Evolutionary conservation across 2,797 vertebrate species (phyloP).

Genomic region (Echiichthys vipera): DNA sequence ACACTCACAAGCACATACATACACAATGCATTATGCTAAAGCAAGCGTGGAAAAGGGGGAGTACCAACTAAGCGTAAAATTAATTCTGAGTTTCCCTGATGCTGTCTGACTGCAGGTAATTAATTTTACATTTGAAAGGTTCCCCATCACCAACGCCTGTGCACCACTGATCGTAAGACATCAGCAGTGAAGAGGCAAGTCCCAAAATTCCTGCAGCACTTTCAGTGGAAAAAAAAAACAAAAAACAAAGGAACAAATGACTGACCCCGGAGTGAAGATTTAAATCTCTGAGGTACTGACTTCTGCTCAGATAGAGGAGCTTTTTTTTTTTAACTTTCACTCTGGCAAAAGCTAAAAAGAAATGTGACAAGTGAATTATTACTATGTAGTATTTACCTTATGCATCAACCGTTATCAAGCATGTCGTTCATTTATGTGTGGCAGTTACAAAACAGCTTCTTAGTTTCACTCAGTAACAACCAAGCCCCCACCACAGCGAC

Average conservation of each 20-base stretch:
- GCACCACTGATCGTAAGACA: conserved; percentile 67
- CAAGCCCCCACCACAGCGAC: no score
- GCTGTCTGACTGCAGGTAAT: conserved; percentile 73
- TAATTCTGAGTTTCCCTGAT: conserved; percentile 70
- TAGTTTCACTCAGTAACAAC: no score
- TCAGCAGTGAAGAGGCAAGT: conserved; percentile 48
- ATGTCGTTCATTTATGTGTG: conserved; percentile 7
- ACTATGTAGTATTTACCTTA: background rate
- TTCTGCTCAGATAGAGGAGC: background rate
- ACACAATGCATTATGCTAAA: conserved; percentile 55
- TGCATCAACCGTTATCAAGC: background rate
- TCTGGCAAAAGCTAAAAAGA: background rate
- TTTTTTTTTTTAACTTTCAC: conserved; percentile 5
- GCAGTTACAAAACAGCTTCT: conserved; percentile 10
- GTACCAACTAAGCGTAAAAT: conserved; percentile 72
- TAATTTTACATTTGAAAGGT: conserved; percentile 78
- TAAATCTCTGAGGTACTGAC: conserved; percentile 17
- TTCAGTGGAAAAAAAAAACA: conserved; percentile 41
- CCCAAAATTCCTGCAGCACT: conserved; percentile 45
- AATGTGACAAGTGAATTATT: conserved; percentile 13
- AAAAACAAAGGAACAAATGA: conserved; percentile 20
- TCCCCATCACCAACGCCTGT: conserved; percentile 59
- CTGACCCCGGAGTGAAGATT: conserved; percentile 23
- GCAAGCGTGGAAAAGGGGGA: conserved; percentile 51
- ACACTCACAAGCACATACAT: conserved; percentile 25